phyloP scores from a whole-genome alignment of 2,113 vertebrate species.

The Lophotis ruficrista region DNA sequence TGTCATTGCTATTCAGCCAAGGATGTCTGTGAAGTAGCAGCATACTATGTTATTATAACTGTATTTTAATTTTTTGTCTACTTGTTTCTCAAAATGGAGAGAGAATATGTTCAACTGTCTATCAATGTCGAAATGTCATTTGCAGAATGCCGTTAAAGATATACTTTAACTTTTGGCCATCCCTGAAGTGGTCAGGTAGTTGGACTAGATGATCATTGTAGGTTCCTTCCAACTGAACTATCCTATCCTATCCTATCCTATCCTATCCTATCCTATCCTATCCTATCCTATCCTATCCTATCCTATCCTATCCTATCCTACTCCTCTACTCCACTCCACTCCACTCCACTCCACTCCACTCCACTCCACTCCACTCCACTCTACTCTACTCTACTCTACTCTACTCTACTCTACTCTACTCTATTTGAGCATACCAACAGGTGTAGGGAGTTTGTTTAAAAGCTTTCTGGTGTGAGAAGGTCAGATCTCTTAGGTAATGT shows the following conservation, averaged over 20 bases:
- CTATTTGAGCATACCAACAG: neutral
- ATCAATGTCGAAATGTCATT: neutral
- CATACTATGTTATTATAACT: accelerated
- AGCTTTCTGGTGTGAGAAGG: neutral
- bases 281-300: neutral
- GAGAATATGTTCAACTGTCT: neutral
- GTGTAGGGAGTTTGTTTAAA: neutral
- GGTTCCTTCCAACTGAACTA: neutral
- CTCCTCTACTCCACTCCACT: no score
- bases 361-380: neutral
- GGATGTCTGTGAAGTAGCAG: neutral
- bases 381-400: neutral
- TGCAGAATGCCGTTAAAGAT: neutral
- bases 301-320: neutral
- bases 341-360: no score
- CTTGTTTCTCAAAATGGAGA: neutral
- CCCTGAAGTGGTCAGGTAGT: neutral
- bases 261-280: neutral
- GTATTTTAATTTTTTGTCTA: neutral
- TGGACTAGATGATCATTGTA: neutral
- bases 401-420: neutral
- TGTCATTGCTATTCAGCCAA: neutral
- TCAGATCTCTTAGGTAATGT: neutral
- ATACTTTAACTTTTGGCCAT: neutral
- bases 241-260: neutral